A percentile compares a stretch with the other conserved stretches of the same genome.
These are phyloP conservation scores for Polia nebulosa DNA, from an alignment of 2,888 invertebrate genomes.

Conservation along the genomic window DNA sequence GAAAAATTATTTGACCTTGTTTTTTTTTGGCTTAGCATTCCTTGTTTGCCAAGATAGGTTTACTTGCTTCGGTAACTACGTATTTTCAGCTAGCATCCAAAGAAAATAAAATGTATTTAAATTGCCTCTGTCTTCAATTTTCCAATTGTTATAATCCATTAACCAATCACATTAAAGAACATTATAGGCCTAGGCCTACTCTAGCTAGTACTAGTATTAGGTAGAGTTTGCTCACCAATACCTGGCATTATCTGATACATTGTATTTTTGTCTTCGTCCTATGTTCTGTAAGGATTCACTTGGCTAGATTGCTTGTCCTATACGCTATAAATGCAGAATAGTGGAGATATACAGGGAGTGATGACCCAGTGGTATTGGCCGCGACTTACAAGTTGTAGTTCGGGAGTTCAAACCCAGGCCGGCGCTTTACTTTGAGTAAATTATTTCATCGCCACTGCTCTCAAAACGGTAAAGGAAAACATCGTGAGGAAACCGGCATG, in stretches of 20 bases:
- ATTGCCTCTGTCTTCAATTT: neutral
- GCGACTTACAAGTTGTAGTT: too few species aligned
- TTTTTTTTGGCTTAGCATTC: neutral
- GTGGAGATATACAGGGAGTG: neutral
- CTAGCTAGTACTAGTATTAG: too few species aligned
- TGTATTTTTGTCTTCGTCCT: neutral
- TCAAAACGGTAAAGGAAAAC: too few species aligned
- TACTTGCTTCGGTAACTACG: neutral
- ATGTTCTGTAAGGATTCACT: slow-evolving; percentile 4
- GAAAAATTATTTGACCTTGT: slow-evolving; percentile 5
- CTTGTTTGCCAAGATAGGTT: neutral
- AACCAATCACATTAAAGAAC: neutral
- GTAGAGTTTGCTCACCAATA: neutral
- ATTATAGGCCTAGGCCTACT: slow-evolving; percentile 1
- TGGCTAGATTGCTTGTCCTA: neutral
- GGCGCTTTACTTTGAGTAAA: too few species aligned
- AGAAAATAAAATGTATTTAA: neutral
- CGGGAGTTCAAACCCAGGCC: too few species aligned
- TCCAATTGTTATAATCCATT: neutral
- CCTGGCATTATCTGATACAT: neutral
- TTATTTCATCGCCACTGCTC: too few species aligned
- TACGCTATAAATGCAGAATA: neutral
- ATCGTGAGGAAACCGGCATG: too few species aligned
- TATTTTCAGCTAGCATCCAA: neutral
- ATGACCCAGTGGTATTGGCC: too few species aligned